Base-by-base conservation (phyloP, 2,797 vertebrate genomes). In the Eulemur rubriventer region DNA sequence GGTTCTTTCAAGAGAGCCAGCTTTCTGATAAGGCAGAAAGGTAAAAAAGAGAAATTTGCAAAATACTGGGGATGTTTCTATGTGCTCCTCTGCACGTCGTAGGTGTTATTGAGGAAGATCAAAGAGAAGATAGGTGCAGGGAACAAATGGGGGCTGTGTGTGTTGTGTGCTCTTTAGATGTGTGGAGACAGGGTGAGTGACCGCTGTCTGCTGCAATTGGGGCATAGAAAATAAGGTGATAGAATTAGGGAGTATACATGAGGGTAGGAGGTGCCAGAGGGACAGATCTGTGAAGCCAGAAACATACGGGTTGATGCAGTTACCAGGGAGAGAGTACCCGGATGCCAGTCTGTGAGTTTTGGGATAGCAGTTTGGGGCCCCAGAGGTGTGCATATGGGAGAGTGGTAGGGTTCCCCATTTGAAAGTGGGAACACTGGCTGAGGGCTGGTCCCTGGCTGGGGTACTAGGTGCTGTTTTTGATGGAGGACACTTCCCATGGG, bases 131-230 rank as follows among this genome's bases (percentile, higher is more conserved):
- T 22, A 13, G 67, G 65, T n/a, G 22, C 16, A 13, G 69, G 55
- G 43, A 73, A n/a, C 35, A 24, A 28, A 7, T 26, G 8, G 0
- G 1, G 14, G 20, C 41, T 3, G 28, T 43, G 30, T 0, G 0
- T 28, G 13, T 26, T 46, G 43, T 46, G 55, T 57, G 4, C 50
- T 1, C 18, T 59, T 86, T 2, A 26, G 59, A 10, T 85, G 72
- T 9, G 52, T 9, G 14, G 67, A 43, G 69, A 82, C 12, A 3
- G 28, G 26, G n/a, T 61, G 38, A 41, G 7, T 63, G 57, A 17
- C 24, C 33, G 78, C 82, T 38, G 24, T 46, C 22, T 24, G 18
- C 20, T 70, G 26, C 14, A 28, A 13, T 55, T 33, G 30, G 35
- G 30, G 5, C 35, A n/a, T 26, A 80, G 59, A 17, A 41, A 73